Evolutionary conservation across 2,797 vertebrate species (phyloP).

Genomic region (Danio kyathit): DNA sequence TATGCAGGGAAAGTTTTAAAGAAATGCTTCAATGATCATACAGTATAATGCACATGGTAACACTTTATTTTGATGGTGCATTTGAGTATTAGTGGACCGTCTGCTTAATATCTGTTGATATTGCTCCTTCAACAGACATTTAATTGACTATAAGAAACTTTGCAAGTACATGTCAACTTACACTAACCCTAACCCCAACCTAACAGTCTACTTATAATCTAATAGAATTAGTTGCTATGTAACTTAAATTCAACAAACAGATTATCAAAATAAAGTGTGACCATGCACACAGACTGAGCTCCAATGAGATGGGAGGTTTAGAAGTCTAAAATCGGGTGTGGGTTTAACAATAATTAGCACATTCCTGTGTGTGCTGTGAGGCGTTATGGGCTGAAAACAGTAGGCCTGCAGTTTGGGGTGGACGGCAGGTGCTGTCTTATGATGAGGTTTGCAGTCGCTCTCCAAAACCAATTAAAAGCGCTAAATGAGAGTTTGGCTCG

Average conservation of each 20-base stretch:
- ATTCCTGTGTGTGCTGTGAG: slow-evolving; percentile 23
- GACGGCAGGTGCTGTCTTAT: slow-evolving; percentile 69
- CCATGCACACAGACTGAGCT: background rate
- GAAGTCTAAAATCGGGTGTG: slow-evolving; percentile 1
- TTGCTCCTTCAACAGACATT: too few species aligned
- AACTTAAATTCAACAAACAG: too few species aligned
- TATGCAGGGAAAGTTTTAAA: slow-evolving; percentile 13
- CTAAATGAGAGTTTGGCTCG: slow-evolving; percentile 77
- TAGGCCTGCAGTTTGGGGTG: slow-evolving; percentile 51
- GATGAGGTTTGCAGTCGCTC: slow-evolving; percentile 69
- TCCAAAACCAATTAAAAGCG: slow-evolving; percentile 81
- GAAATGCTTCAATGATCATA: background rate
- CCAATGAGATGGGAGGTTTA: background rate
- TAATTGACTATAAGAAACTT: too few species aligned
- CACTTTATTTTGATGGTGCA: too few species aligned
- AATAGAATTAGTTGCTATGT: too few species aligned
- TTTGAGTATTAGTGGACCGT: too few species aligned
- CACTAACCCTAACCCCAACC: too few species aligned
- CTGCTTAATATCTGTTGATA: too few species aligned
- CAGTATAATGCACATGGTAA: background rate
- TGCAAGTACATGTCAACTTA: too few species aligned
- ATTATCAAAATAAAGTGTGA: too few species aligned
- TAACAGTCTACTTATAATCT: too few species aligned
- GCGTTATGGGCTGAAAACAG: background rate
- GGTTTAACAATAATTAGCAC: slow-evolving; percentile 43